Conservation (phyloP, 2,113 vertebrate species). For the Poeciliopsis occidentalis region DNA sequence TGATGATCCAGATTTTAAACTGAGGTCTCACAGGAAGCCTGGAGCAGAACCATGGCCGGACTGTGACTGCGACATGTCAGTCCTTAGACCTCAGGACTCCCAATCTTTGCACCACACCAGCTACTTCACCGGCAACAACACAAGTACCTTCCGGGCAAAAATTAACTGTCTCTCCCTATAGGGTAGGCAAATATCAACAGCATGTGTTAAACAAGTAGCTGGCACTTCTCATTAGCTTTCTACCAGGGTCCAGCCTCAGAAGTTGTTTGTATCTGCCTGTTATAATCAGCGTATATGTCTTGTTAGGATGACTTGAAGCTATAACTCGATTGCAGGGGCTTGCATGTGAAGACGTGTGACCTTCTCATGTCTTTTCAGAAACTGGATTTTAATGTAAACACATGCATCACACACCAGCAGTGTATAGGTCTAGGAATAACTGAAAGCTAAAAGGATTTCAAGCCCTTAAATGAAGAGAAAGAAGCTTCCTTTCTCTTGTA, state of each 20-base stretch:
- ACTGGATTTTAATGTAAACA: slow-evolving; percentile 15
- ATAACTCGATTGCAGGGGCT: slow-evolving; percentile 29
- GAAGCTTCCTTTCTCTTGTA: slow-evolving; percentile 7
- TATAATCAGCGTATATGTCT: slow-evolving; percentile 41
- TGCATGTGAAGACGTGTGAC: slow-evolving; percentile 24
- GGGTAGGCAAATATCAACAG: slow-evolving; percentile 21
- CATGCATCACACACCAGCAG: slow-evolving; percentile 1
- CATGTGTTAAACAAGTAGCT: slow-evolving; percentile 37
- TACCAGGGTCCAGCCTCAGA: slow-evolving; percentile 22
- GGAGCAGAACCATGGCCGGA: slow-evolving; percentile 30
- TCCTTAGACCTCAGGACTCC: slow-evolving; percentile 57
- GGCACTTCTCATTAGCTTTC: slow-evolving; percentile 35
- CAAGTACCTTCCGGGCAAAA: slow-evolving; percentile 25
- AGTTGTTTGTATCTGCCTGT: slow-evolving; percentile 31
- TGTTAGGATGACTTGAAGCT: slow-evolving; percentile 34
- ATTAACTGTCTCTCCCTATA: slow-evolving; percentile 36
- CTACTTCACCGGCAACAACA: slow-evolving; percentile 36
- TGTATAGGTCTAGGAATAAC: neutral
- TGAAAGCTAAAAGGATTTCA: slow-evolving; percentile 12
- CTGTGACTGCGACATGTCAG: slow-evolving; percentile 65
- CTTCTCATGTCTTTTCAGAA: slow-evolving; percentile 12
- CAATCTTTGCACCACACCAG: slow-evolving; percentile 47
- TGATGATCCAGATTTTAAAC: slow-evolving; percentile 60
- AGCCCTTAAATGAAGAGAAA: neutral
- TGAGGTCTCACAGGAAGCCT: slow-evolving; percentile 55